A percentile compares a stretch with the other conserved stretches of the same genome.
phyloP scores from a whole-genome alignment of 2,113 vertebrate species.

The Cyprinodon brontotheroides region DNA sequence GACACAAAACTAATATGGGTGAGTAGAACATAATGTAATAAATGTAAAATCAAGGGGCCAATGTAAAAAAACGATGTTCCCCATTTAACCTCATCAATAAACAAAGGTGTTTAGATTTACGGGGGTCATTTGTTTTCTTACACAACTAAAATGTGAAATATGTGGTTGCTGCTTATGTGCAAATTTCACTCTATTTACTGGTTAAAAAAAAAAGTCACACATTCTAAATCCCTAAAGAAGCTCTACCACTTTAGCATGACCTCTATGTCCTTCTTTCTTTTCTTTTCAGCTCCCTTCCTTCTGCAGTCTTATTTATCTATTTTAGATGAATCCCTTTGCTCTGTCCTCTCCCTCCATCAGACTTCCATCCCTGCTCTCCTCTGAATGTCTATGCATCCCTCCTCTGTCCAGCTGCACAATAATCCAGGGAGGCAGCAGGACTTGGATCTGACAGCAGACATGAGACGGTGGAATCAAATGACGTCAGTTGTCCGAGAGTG shows the following conservation, averaged over 20 bases:
- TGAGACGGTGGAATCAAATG: conserved; percentile 73
- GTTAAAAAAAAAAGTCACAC: background rate
- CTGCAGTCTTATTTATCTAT: conserved; percentile 11
- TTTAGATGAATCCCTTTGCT: conserved; percentile 21
- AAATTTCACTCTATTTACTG: too few relatives aligned
- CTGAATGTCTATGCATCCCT: conserved; percentile 22
- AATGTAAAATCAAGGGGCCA: too few relatives aligned
- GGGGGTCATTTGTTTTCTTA: too few relatives aligned
- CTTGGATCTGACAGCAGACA: conserved; percentile 70
- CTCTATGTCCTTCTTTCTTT: background rate
- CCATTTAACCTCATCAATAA: too few relatives aligned
- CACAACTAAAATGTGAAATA: background rate
- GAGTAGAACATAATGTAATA: too few relatives aligned
- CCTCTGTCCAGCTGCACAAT: conserved; percentile 66
- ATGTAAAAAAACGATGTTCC: too few relatives aligned
- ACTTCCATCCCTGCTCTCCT: conserved; percentile 26
- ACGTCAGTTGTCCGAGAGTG: conserved; percentile 66
- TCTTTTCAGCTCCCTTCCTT: conserved; percentile 6
- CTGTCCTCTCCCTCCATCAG: conserved; percentile 35
- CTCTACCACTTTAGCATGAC: background rate
- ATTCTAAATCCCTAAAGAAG: background rate
- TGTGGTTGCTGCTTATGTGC: background rate
- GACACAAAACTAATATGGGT: too few relatives aligned
- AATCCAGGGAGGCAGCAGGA: conserved; percentile 74
- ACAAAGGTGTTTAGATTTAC: too few relatives aligned